Base-by-base conservation (phyloP, 92 coral and sea anemone genomes). In the Bergia sp. region DNA sequence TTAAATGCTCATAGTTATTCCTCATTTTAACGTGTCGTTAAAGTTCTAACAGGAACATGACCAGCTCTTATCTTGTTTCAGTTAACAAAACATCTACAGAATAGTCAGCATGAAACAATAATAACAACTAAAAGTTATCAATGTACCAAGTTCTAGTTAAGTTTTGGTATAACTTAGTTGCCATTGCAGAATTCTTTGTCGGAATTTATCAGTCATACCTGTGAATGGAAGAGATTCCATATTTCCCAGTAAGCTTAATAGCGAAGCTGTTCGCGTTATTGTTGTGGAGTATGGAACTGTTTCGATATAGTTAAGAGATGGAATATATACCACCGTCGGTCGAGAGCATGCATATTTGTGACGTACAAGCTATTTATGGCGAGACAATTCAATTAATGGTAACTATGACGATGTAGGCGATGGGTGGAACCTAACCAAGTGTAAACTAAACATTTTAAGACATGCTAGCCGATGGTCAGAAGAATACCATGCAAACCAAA, bases 301-400 rank as follows among this genome's bases (percentile, higher is more conserved):
- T 13, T 13, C 55, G 87, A 84, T 84, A 73, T 84, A 23, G 78
- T 16, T 84, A 2, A n/a, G 2, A 29, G 37, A 7, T 71, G 39
- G 45, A 71, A 83, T 71, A 43, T 84, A 84, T 84, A 84, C 87
- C 11, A 45, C 41, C 77, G 40, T 42, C 47, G 75, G 53, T 82
- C n/a, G 0, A 64, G 76, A 16, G 23, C 73, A 69, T 69, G 79
- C 65, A 84, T 84, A 44, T 47, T 37, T 47, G 58, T 84, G 87
- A 84, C 87, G 87, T 71, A 71, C 87, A 49, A n/a, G 69, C 87
- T 83, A 83, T 83, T 83, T 84, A 69, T 43, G 87, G 87, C 79
- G 87, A 84, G 87, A 84, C 87, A 84, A 84, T 84, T 84, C 41
- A 84, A 84, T 84, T 84, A 44, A 61, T 42, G 10, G 78, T 84